Conservation (phyloP, 2,888 invertebrate species). For the Parapristionchus giblindavisi region DNA sequence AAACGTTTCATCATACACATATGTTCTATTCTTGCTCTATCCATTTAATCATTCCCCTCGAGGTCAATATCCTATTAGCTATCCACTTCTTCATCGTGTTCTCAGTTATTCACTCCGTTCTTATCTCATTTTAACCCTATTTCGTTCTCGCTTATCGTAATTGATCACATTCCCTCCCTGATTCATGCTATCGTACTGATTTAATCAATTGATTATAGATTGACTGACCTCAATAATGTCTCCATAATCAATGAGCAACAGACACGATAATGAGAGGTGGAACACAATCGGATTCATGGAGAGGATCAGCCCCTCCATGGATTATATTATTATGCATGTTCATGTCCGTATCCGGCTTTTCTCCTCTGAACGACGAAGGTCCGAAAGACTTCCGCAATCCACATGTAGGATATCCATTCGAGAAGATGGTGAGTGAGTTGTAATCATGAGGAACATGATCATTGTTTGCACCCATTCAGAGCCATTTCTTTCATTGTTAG, state of each 20-base stretch:
- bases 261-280: no score
- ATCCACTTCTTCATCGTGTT: no score
- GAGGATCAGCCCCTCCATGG: no score
- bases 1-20: not conserved
- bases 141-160: not conserved
- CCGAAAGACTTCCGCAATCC: conserved; percentile 52
- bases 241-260: no score
- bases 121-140: not conserved
- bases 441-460: not conserved
- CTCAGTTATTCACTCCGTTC: not conserved
- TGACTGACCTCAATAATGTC: no score
- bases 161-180: not conserved
- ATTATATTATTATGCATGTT: not conserved
- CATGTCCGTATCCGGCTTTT: not conserved
- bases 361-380: conserved; percentile 16
- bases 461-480: not conserved
- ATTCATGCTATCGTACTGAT: no score
- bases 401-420: conserved; percentile 48
- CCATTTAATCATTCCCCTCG: not conserved
- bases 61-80: conserved; percentile 19
- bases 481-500: conserved; percentile 8
- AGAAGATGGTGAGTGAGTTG: conserved; percentile 52
- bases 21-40: not conserved
- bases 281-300: no score
- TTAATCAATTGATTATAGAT: no score